Evolutionary conservation across 2,888 invertebrate genomes (phyloP).

Genomic region (Philereme transversata): DNA sequence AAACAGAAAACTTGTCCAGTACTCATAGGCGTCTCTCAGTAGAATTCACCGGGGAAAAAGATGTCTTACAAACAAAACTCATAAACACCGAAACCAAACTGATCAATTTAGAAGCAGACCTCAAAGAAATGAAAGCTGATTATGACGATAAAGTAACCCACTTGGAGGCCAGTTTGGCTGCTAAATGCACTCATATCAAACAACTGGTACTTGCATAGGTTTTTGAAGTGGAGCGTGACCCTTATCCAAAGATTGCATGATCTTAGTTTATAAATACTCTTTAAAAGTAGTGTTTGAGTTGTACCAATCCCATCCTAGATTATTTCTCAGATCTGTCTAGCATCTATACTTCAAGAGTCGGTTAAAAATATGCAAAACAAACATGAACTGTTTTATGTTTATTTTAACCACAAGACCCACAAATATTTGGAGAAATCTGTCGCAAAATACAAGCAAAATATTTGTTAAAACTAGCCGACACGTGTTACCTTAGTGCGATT

Average conservation of each 20-base stretch:
- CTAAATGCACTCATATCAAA: constrained; percentile 85
- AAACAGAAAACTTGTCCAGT: constrained; percentile 64
- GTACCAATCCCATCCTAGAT: too few species aligned
- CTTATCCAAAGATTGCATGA: constrained; percentile 26
- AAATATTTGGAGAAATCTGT: not conserved
- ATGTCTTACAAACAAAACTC: constrained; percentile 73
- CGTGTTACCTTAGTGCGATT: not conserved
- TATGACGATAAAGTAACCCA: constrained; percentile 85
- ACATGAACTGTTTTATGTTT: not conserved
- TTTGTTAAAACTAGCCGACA: not conserved
- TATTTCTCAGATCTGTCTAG: too few species aligned
- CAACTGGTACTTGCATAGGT: constrained; percentile 78
- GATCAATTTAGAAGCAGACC: constrained; percentile 76
- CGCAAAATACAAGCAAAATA: not conserved
- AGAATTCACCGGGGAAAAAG: constrained; percentile 76
- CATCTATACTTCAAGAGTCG: too few species aligned
- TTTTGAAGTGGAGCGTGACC: constrained; percentile 25
- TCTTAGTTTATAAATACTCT: not conserved
- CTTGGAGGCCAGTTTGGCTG: constrained; percentile 83
- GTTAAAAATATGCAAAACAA: not conserved
- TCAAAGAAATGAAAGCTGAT: constrained; percentile 81
- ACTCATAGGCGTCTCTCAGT: constrained; percentile 71
- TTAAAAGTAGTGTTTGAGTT: not conserved
- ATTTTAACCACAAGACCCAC: not conserved
- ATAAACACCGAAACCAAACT: constrained; percentile 75